Evolutionary conservation across 1,140 invertebrate species (phyloP).

Genomic region (Fopius arisanus): DNA sequence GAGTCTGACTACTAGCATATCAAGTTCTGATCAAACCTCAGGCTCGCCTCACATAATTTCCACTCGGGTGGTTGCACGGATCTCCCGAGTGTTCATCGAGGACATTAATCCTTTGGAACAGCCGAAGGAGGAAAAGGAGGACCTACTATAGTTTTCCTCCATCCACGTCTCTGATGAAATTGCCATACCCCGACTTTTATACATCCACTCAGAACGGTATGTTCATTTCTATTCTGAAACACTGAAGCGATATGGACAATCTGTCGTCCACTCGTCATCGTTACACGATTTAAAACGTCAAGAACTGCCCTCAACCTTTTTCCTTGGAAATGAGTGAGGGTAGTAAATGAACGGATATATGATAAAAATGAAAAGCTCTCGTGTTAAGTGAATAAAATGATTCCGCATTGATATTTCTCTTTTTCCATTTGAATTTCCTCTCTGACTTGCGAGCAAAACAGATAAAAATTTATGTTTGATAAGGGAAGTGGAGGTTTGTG

Average conservation of each 20-base stretch:
- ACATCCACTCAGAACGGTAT: conserved; percentile 11
- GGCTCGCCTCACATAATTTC: too few species aligned
- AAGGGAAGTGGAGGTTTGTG: not conserved
- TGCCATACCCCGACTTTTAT: not conserved
- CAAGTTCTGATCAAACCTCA: too few species aligned
- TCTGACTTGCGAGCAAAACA: not conserved
- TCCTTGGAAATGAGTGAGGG: not conserved
- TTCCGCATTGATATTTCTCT: too few species aligned
- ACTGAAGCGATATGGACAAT: conserved; percentile 27
- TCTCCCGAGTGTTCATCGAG: conserved; percentile 1
- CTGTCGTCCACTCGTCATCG: conserved; percentile 23
- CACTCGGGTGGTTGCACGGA: conserved; percentile 28
- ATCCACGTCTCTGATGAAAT: not conserved
- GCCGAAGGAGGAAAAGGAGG: not conserved
- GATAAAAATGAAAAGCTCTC: not conserved
- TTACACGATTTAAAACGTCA: not conserved
- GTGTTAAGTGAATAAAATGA: not conserved
- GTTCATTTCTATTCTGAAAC: conserved; percentile 19
- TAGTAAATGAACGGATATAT: not conserved
- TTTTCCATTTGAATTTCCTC: not conserved
- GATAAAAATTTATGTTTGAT: not conserved
- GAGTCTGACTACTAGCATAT: too few species aligned
- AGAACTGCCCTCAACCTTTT: not conserved
- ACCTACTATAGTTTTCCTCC: not conserved
- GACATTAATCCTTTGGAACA: conserved; percentile 2